Conservation (phyloP, 2,797 vertebrate genomes). For the Takifugu ocellatus region DNA sequence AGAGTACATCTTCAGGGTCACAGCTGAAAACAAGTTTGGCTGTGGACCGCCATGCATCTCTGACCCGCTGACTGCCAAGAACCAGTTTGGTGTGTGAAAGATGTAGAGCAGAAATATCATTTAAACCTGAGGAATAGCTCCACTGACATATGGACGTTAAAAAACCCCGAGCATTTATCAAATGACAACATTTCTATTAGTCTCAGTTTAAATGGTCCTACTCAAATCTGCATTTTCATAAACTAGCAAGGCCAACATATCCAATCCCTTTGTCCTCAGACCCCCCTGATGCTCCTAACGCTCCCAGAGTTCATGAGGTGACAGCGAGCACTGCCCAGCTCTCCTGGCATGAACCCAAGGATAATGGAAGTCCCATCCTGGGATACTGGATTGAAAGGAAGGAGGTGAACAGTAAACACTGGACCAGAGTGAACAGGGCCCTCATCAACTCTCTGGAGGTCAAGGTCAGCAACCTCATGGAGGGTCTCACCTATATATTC, state of each 20-base stretch:
- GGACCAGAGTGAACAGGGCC: conserved; percentile 90
- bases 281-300: conserved; percentile 94
- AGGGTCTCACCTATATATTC: conserved; percentile 94
- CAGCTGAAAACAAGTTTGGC: conserved; percentile 93
- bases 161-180: no score
- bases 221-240: no score
- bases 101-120: no score
- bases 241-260: neutral
- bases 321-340: conserved; percentile 84
- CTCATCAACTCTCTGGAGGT: conserved; percentile 85
- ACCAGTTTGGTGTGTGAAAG: conserved; percentile 88
- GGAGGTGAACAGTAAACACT: conserved; percentile 96
- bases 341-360: conserved; percentile 97
- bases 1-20: conserved; percentile 93
- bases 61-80: conserved; percentile 88
- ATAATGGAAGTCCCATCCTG: conserved; percentile 96
- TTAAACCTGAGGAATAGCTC: no score
- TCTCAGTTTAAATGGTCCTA: no score
- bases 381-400: conserved; percentile 99
- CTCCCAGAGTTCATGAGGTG: conserved; percentile 89
- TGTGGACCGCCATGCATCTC: conserved; percentile 84
- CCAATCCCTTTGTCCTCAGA: conserved; percentile 61
- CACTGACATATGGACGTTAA: neutral
- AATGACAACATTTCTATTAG: no score
- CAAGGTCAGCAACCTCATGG: conserved; percentile 86